Conservation (phyloP, 2,113 vertebrate genomes). For the Petromus typicus region DNA sequence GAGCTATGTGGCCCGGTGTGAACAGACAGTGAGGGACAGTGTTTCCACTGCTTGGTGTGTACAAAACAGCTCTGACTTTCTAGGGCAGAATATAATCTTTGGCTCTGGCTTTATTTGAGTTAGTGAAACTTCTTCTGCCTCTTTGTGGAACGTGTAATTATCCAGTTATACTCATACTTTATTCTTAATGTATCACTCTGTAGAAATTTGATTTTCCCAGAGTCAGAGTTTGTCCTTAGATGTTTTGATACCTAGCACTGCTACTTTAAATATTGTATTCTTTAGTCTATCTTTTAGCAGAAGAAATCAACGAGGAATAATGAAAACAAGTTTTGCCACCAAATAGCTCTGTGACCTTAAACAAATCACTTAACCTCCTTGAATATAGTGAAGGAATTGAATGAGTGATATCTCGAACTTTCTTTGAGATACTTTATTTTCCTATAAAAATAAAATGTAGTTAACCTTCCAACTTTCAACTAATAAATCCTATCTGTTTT, state of each 20-base stretch:
- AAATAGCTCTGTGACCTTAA: conserved; percentile 6
- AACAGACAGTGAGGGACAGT: background rate
- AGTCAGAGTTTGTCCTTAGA: conserved; percentile 36
- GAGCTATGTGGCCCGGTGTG: background rate
- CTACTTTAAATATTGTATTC: background rate
- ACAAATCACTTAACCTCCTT: conserved; percentile 2
- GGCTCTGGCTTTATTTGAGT: conserved; percentile 58
- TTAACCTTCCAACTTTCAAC: conserved; percentile 11
- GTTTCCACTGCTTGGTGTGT: background rate
- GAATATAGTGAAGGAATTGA: background rate
- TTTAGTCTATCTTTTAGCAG: background rate
- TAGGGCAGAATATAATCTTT: background rate
- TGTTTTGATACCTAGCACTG: background rate
- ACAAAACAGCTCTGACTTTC: conserved; percentile 24
- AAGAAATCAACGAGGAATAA: background rate
- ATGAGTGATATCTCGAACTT: background rate
- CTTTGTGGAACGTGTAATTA: conserved; percentile 33
- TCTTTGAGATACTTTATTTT: conserved; percentile 31
- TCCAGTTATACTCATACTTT: conserved; percentile 1
- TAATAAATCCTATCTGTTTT: background rate
- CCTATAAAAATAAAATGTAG: background rate
- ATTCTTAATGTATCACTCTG: conserved; percentile 30
- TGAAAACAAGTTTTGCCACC: background rate
- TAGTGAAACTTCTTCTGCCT: background rate
- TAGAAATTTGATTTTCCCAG: conserved; percentile 48